These are phyloP conservation scores for Centrocercus urophasianus DNA, from an alignment of 2,113 vertebrate species.

Conservation along the genomic window DNA sequence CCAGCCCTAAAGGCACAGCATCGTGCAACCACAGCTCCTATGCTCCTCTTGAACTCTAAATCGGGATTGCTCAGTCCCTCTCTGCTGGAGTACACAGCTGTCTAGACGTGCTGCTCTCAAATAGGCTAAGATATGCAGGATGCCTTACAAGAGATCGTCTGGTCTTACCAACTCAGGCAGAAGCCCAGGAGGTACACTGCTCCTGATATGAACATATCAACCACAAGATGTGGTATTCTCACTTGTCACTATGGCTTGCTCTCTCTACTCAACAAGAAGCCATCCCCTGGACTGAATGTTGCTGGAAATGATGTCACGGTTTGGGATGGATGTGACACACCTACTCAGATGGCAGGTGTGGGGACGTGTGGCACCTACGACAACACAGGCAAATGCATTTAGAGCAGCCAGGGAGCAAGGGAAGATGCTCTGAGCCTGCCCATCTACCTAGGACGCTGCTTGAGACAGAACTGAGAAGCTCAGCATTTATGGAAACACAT, in stretches of 20 bases:
- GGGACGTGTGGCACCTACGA: neutral
- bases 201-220: neutral
- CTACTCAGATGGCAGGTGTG: neutral
- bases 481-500: neutral
- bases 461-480: neutral
- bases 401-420: neutral
- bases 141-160: neutral
- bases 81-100: neutral
- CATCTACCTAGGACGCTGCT: neutral
- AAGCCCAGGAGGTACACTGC: neutral
- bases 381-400: neutral
- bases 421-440: neutral
- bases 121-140: neutral
- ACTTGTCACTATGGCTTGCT: fast-evolving
- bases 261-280: neutral
- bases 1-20: fast-evolving
- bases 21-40: fast-evolving
- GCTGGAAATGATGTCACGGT: neutral
- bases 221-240: neutral
- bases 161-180: neutral
- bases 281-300: neutral
- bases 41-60: neutral
- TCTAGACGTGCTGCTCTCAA: neutral
- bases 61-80: neutral
- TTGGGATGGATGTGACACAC: neutral